Base-by-base conservation (phyloP, 2,113 vertebrate species). In the Ciconia stormi region DNA sequence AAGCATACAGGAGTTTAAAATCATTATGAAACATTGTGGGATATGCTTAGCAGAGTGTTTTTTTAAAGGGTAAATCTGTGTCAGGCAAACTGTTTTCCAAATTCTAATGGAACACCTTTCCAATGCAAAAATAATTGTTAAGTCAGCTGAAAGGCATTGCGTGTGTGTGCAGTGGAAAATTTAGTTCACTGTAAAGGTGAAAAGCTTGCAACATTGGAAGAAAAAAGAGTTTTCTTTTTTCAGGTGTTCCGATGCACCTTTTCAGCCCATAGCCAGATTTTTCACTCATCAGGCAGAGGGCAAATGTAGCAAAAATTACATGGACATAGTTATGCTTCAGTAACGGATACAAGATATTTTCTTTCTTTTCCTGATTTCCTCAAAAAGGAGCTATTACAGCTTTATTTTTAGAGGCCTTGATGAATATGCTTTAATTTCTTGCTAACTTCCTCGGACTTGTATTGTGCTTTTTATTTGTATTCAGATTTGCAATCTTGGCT, bases 401-500 rank as follows among this genome's bases (percentile, higher is more conserved):
- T 95, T 95, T 67, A 16, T 56, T 95, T 71, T 90, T 90, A 70
- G 76, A 94, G 86, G 59, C 38, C 92, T 91, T 78, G 50, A 58
- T 83, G 69, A 69, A 69, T 82, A 13, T 25, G 38, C 22, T 85
- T 63, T 56, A 55, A 66, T 86, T 81, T 78, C 55, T 90, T 78
- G 27, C 11, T 53, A 59, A 69, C 34, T 87, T 84, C 36, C 47
- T 87, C 1, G 1, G 38, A 46, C 12, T 50, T 52, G 7, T 30
- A 0, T 36, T 25, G 56, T 47, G 34, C 10, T 59, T 65, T 10
- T 61, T 2, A 76, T 72, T 47, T 92, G 23, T 73, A 22, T 72
- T 82, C 46, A 19, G 23, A 27, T 73, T 69, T 82, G 44, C 21
- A 85, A 3, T 70, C 22, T 84, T 76, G 62, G 23, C 12, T 34